Evolutionary conservation across 1,140 invertebrate species (phyloP).

Genomic region (Philaenus spumarius): DNA sequence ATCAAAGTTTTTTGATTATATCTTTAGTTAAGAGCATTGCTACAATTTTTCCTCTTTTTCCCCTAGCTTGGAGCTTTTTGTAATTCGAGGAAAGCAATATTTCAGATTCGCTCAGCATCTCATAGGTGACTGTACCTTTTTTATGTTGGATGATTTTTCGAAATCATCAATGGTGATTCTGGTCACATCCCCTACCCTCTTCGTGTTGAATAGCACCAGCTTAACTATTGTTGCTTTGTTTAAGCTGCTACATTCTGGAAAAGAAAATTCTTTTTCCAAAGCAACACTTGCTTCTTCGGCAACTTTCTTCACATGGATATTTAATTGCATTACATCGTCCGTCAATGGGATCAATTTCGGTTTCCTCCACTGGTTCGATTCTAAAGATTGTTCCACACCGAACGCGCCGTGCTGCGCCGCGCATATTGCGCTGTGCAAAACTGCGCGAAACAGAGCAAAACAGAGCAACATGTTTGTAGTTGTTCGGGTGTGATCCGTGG

Average conservation of each 20-base stretch:
- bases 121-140: slow-evolving; percentile 1
- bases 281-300: not conserved
- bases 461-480: too few species aligned
- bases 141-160: not conserved
- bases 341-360: not conserved
- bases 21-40: not conserved
- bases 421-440: too few species aligned
- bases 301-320: not conserved
- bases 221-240: not conserved
- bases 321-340: not conserved
- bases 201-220: not conserved
- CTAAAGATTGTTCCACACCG: too few species aligned
- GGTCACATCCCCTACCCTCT: not conserved
- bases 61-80: not conserved
- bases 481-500: too few species aligned
- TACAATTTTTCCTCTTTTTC: not conserved
- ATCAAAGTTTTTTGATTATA: not conserved
- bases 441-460: too few species aligned
- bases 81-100: not conserved
- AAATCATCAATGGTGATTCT: not conserved
- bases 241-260: not conserved
- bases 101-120: slow-evolving; percentile 1
- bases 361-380: not conserved
- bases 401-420: too few species aligned
- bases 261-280: not conserved